Evolutionary conservation across 2,797 vertebrate genomes (phyloP), one percentile per base, ranked within the genome.

Genomic region (Microchirus variegatus): DNA sequence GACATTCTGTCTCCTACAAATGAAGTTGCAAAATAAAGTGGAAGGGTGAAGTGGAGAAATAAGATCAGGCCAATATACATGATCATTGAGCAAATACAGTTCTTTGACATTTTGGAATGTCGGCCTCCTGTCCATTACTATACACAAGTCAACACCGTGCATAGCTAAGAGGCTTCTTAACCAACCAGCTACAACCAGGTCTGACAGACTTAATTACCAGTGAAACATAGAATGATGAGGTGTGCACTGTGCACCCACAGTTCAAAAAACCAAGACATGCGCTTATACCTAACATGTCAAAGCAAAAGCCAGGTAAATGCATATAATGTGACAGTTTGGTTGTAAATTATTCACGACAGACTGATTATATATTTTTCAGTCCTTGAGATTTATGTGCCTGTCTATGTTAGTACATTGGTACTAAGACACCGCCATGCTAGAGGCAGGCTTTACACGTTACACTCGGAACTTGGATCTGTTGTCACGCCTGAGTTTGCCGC

Each of bases 131-230:
- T 22, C 22, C 22, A 2, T 22, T 22, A 22, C 5, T 22, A n/a
- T n/a, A n/a, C 22, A 36, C 17, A 44, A 43, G 9, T 52, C 47
- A 56, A 35, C 18, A 43, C 3, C 37, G n/a, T 41, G 26, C 14
- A 17, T 5, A 35, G 12, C 18, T 2, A 46, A 26, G 8, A 8
- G 5, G 8, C 17, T 49, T 16, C 36, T 15, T 15, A 14, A 36
- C 6, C 17, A 14, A 36, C 6, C 17, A 43, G 17, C 43, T 44
- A 22, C n/a, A 16, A 9, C 4, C 1, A 3, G 13, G 13, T 45
- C 19, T 56, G 4, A 53, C 41, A 51, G 22, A 44, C 7, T 7
- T 56, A 46, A 59, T 59, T 59, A 59, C 16, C 41, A 42, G 12
- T 2, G 13, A 59, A 54, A 43, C 35, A 31, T 42, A 18, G 36